Evolutionary conservation across 2,113 vertebrate genomes (phyloP), one percentile per base, ranked within the genome.

Genomic region (Prolemur simus): DNA sequence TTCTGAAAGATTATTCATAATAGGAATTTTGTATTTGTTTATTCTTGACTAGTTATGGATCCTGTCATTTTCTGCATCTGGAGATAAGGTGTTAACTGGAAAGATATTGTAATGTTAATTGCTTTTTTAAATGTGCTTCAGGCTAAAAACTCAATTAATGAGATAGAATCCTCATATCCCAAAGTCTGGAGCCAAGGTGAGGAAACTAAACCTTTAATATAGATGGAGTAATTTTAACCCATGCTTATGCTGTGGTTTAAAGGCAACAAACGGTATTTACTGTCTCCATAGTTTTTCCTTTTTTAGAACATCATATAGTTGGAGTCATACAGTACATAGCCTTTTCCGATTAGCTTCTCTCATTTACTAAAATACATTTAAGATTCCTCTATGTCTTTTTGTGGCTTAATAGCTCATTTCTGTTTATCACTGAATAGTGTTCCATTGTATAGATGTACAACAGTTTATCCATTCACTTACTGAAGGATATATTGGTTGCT

Each of bases 131-230:
- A 92, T 76, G 56, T 8, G 25, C 27, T 76, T 80, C 93, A 89
- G 34, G 39, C 56, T 63, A 45, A 89, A 91, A 84, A 42, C 74
- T 89, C 34, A 78, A 73, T 89, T 93, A 94, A 91, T 83, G 47
- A 94, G 64, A 56, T 45, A 80, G 45, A 29, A 83, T 77, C 87
- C 47, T 94, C 34, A 64, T n/a, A 74, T 86, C 39, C 27, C 68
- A n/a, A 94, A 93, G 69, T 91, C 81, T 93, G 66, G 60, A 95
- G 45, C 91, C 66, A 78, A 0, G 32, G 23, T 90, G 83, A 94
- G 81, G 89, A 94, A 77, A 85, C 45, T 86, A 96, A 94, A 86
- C 27, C 83, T 97, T 20, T 76, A 94, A 91, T 73, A 91, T 73
- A 47, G 58, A 18, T 92, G 58, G 73, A 86, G 18, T 87, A 82